Base-by-base conservation (phyloP, 2,888 invertebrate species). In the Rhodophaea formosa region DNA sequence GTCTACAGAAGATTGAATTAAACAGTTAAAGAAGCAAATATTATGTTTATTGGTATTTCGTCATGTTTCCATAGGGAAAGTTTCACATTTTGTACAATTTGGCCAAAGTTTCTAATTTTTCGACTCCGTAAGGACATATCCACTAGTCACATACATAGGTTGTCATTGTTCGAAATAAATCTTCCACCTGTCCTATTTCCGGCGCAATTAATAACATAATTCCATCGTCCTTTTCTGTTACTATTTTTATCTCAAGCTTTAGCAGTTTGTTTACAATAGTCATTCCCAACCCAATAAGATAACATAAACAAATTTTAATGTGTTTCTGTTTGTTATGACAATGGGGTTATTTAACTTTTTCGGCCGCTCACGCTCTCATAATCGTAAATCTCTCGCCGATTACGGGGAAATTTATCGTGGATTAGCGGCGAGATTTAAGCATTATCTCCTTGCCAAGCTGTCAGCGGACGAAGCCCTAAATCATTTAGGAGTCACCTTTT, bases 401-500 rank as follows among this genome's bases (percentile, higher is more conserved):
- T 51, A 51, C 15, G 35, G 17, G 17, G 16, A 35, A 51, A 51
- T 51, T 51, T 51, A 51, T 51, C 35, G 35, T 10, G 35, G 51
- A 51, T 51, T 51, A 51, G 51, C 15, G 35, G 51, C 14, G 49
- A 51, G 35, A 51, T 51, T 51, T 51, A 35, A 51, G 39, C 35
- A 39, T 51, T 35, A 39, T 51, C 15, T 35, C 7, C 16, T 35
- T 51, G 51, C 51, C 51, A 51, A 51, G 16, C 16, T 16, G 51
- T 39, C 35, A 14, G 8, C 51, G 12, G 39, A 0, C 32, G 32
- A 35, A 15, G 35, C 16, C 10, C 35, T 35, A 17, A 51, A 51
- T 51, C 32, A 51, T 51, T 15, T 39, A 35, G 16, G 35, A 39
- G 51, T 51, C 51, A 51, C 39, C 51, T 51, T 51, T 35, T 51